phyloP scores from a whole-genome alignment of 2,888 invertebrate genomes.

The Ditula angustiorana region DNA sequence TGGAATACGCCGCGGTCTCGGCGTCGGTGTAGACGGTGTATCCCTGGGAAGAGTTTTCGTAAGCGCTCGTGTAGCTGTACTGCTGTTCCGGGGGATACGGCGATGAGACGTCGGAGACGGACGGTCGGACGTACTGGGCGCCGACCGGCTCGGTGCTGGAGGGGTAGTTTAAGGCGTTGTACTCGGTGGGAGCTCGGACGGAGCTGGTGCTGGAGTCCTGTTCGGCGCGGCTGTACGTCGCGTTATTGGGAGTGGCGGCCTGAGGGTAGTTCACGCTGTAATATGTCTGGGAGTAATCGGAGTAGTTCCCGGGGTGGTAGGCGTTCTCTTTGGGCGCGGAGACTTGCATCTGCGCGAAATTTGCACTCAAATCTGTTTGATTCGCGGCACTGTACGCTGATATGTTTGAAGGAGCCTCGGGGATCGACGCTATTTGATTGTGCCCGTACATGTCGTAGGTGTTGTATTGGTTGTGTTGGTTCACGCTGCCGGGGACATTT shows the following conservation, averaged over 20 bases:
- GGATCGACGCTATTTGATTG: slow-evolving; percentile 53
- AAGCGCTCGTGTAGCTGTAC: slow-evolving; percentile 58
- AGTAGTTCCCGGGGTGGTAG: slow-evolving; percentile 45
- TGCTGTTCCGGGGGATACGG: slow-evolving; percentile 43
- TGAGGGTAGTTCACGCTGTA: slow-evolving; percentile 72
- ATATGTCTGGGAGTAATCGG: slow-evolving; percentile 72
- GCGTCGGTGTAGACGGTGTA: slow-evolving; percentile 64
- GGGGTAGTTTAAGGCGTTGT: slow-evolving; percentile 62
- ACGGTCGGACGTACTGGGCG: slow-evolving; percentile 44
- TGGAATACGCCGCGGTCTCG: slow-evolving; percentile 55
- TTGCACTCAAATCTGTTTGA: slow-evolving; percentile 61
- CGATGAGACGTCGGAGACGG: slow-evolving; percentile 42
- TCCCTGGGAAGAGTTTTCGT: slow-evolving; percentile 60
- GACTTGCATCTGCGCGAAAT: slow-evolving; percentile 74
- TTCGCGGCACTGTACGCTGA: slow-evolving; percentile 51
- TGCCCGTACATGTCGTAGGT: slow-evolving; percentile 46
- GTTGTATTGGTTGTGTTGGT: slow-evolving; percentile 45
- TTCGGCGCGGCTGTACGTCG: slow-evolving; percentile 67
- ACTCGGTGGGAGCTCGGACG: slow-evolving; percentile 60
- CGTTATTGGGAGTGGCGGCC: slow-evolving; percentile 60
- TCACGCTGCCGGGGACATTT: slow-evolving; percentile 2
- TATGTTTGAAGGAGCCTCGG: slow-evolving; percentile 53
- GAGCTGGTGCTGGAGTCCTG: slow-evolving; percentile 62
- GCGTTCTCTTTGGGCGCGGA: slow-evolving; percentile 57
- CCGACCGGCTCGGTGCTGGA: slow-evolving; percentile 55